phyloP scores from a whole-genome alignment of 2,888 invertebrate species.

The Didymodactylos carnosus region DNA sequence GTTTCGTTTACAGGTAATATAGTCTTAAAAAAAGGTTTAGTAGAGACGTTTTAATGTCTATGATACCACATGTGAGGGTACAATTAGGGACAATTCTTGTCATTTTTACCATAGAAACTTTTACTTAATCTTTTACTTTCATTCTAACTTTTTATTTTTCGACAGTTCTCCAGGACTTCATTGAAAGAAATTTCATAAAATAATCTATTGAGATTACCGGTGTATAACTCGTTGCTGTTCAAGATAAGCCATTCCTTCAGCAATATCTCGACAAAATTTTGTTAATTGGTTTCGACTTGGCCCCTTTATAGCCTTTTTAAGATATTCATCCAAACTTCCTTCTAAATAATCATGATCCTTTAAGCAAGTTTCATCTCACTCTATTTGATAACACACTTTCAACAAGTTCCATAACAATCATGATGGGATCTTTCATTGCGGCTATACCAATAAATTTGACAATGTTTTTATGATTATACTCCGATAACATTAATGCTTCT shows the following conservation, averaged over 20 bases:
- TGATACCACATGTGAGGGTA: too few relatives aligned
- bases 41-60: too few relatives aligned
- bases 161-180: too few relatives aligned
- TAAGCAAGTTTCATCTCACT: conserved; percentile 14
- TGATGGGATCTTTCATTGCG: conserved; percentile 88
- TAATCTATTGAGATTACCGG: conserved; percentile 26
- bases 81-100: too few relatives aligned
- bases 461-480: conserved; percentile 87
- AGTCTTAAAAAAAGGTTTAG: too few relatives aligned
- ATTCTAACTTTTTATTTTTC: too few relatives aligned
- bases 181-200: neutral
- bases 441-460: conserved; percentile 88
- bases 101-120: too few relatives aligned
- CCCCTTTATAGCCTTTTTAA: conserved; percentile 51
- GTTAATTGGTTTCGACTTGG: conserved; percentile 26
- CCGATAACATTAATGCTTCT: conserved; percentile 51
- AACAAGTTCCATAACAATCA: conserved; percentile 96
- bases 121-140: too few relatives aligned
- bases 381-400: conserved; percentile 42
- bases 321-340: conserved; percentile 67
- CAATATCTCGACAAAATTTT: conserved; percentile 75
- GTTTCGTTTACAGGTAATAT: too few relatives aligned
- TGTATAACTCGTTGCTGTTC: conserved; percentile 89
- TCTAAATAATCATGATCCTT: conserved; percentile 39
- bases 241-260: conserved; percentile 79